Evolutionary conservation across 92 coral and sea anemone genomes (phyloP).

Genomic region (Phenganax marumi): DNA sequence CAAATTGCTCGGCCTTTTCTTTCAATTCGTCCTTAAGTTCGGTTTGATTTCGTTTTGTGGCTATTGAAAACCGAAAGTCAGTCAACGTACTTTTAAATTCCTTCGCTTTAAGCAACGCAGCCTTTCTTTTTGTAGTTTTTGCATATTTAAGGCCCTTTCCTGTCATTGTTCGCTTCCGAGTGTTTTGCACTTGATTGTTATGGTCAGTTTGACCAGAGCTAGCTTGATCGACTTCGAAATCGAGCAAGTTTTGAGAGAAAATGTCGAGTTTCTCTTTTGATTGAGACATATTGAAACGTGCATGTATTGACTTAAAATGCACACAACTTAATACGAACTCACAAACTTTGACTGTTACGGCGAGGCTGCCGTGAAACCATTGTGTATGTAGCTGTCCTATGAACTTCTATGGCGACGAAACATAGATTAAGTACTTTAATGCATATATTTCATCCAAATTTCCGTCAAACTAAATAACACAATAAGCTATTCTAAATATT

Average conservation of each 20-base stretch:
- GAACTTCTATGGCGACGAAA: no score
- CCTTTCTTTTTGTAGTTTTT: conserved; percentile 34
- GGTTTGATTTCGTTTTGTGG: no score
- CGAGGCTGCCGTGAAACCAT: no score
- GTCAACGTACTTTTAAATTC: background rate
- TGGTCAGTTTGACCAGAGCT: background rate
- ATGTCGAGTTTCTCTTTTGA: no score
- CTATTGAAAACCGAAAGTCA: no score
- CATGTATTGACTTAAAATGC: no score
- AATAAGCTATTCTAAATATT: background rate
- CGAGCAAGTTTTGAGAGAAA: no score
- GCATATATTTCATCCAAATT: no score
- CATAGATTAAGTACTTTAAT: background rate
- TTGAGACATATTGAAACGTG: no score
- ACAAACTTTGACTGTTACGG: no score
- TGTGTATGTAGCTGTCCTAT: no score
- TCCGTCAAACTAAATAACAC: background rate
- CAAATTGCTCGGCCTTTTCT: background rate
- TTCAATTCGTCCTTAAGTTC: background rate
- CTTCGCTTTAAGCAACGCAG: conserved; percentile 47
- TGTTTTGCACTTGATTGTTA: background rate
- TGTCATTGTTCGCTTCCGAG: conserved; percentile 53
- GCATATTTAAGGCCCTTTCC: conserved; percentile 56
- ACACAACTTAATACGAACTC: no score
- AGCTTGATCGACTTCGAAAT: background rate